Conservation (phyloP, 2,797 vertebrate species). For the Glyptemys insculpta region DNA sequence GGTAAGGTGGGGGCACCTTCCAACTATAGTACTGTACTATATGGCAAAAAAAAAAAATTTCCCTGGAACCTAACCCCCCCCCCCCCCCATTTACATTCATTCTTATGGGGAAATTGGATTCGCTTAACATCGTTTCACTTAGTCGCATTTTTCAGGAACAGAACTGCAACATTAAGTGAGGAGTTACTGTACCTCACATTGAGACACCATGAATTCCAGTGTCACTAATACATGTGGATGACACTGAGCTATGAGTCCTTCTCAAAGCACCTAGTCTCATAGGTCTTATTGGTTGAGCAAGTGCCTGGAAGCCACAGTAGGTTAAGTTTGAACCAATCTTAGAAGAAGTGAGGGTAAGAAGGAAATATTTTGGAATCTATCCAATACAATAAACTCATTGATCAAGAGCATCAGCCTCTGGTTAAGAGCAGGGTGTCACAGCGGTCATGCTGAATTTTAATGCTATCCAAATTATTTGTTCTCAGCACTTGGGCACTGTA, state of each 20-base stretch:
- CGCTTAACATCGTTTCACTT: too few species aligned
- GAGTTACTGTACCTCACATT: too few species aligned
- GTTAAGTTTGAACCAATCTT: too few species aligned
- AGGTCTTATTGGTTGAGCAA: neutral
- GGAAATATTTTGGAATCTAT: neutral
- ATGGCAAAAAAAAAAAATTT: too few species aligned
- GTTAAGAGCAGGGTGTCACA: neutral
- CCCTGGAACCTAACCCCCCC: too few species aligned
- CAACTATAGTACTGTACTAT: too few species aligned
- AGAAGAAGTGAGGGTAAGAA: neutral
- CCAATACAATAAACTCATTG: accelerated
- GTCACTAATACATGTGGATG: neutral
- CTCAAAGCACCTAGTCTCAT: neutral
- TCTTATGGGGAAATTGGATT: too few species aligned
- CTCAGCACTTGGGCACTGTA: neutral
- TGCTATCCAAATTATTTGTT: neutral
- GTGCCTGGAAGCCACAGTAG: neutral
- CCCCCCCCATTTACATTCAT: too few species aligned
- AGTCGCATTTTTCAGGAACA: too few species aligned
- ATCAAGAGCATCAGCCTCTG: neutral
- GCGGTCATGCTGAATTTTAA: neutral
- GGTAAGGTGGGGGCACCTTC: too few species aligned
- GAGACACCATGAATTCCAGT: neutral
- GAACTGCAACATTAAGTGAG: too few species aligned
- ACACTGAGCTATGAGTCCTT: neutral